Conservation (phyloP, 2,113 vertebrate species). For the Arothron firmamentum region DNA sequence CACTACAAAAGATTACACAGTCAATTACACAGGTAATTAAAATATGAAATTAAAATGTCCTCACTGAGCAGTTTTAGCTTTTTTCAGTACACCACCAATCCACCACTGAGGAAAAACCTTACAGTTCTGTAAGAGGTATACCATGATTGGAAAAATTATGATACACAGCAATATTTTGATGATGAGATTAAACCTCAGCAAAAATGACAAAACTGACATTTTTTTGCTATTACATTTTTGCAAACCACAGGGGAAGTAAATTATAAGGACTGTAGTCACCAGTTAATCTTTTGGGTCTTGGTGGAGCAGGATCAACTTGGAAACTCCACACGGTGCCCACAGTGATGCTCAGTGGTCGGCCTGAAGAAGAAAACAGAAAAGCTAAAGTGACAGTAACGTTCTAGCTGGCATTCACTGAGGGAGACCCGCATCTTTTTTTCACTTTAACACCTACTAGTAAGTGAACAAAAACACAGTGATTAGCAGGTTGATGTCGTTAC, state of each 20-base stretch:
- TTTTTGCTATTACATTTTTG: too few relatives aligned
- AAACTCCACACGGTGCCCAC: not conserved
- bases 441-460: not conserved
- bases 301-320: not conserved
- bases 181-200: not conserved
- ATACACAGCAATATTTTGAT: too few relatives aligned
- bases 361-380: constrained; percentile 2
- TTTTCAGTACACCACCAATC: too few relatives aligned
- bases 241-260: not conserved
- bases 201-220: not conserved
- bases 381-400: not conserved
- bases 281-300: not conserved
- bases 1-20: constrained; percentile 8
- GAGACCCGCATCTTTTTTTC: not conserved
- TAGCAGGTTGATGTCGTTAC: too few relatives aligned
- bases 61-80: too few relatives aligned
- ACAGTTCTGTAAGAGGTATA: too few relatives aligned
- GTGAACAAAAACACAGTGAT: not conserved
- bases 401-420: not conserved
- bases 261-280: not conserved
- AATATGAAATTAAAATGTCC: too few relatives aligned
- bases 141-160: too few relatives aligned
- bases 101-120: too few relatives aligned
- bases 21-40: not conserved
- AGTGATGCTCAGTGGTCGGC: not conserved